Evolutionary conservation across 2,888 invertebrate genomes (phyloP).

Genomic region (Hirtodrosophila trivittata): DNA sequence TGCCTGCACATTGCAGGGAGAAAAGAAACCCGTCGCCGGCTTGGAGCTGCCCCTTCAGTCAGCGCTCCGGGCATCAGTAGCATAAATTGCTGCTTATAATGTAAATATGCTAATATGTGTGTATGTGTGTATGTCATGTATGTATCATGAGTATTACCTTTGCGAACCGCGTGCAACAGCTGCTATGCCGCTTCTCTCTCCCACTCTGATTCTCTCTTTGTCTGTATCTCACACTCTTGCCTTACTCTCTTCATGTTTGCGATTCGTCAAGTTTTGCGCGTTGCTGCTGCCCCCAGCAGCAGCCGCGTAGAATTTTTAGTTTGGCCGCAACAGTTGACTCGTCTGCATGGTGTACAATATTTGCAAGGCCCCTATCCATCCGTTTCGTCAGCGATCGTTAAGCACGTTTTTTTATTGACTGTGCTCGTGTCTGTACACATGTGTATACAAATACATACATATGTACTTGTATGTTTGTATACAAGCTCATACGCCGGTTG

Average conservation of each 20-base stretch:
- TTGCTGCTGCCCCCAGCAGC: conserved; percentile 36
- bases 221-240: conserved; percentile 26
- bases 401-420: conserved; percentile 58
- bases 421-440: conserved; percentile 29
- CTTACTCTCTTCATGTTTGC: conserved; percentile 26
- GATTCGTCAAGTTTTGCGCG: conserved; percentile 52
- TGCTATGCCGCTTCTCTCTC: conserved; percentile 46
- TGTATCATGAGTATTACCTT: conserved; percentile 45
- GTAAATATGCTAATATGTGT: conserved; percentile 12
- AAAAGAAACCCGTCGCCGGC: conserved; percentile 28
- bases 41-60: conserved; percentile 13
- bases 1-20: conserved; percentile 37
- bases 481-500: conserved; percentile 30
- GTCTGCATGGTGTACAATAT: conserved; percentile 68
- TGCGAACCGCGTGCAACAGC: conserved; percentile 51
- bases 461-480: conserved; percentile 20
- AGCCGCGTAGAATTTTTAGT: conserved; percentile 67
- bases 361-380: conserved; percentile 41
- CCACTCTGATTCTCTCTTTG: conserved; percentile 13
- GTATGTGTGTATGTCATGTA: conserved; percentile 8
- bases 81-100: conserved; percentile 71
- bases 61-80: conserved; percentile 27
- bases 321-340: conserved; percentile 75
- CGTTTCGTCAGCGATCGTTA: conserved; percentile 54
- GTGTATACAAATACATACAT: conserved; percentile 7